Conservation (phyloP, 2,797 vertebrate genomes). For the Gymnocypris eckloni region DNA sequence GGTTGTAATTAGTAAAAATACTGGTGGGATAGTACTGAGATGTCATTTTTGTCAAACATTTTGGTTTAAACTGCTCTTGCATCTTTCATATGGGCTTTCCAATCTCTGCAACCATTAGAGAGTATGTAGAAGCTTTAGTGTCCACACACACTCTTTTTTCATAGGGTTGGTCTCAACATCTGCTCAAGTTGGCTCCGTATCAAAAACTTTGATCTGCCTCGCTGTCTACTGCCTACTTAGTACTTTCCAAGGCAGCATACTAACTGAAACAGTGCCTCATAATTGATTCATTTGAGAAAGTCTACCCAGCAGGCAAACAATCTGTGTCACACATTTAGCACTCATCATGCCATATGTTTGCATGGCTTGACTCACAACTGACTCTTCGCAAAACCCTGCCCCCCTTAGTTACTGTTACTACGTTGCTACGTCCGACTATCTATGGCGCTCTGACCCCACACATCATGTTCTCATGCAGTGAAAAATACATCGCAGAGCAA, state of each 20-base stretch:
- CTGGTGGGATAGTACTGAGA: constrained; percentile 54
- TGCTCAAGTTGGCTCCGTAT: constrained; percentile 8
- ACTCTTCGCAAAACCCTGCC: background rate
- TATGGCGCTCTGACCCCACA: no score
- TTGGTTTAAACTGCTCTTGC: constrained; percentile 43
- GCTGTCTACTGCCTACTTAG: background rate
- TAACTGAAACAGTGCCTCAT: background rate
- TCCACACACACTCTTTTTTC: constrained; percentile 4
- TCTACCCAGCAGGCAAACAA: background rate
- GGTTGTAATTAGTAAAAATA: constrained; percentile 57
- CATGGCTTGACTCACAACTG: background rate
- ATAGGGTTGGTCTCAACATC: constrained; percentile 32
- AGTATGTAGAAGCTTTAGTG: constrained; percentile 8
- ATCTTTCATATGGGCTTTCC: constrained; percentile 58
- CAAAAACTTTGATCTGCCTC: background rate
- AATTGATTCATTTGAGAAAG: background rate
- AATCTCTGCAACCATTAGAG: constrained; percentile 43
- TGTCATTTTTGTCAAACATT: constrained; percentile 54
- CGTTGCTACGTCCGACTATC: no score
- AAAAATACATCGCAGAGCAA: no score
- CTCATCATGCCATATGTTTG: background rate
- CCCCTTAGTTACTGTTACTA: no score
- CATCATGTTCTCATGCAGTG: no score
- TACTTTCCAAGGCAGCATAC: background rate
- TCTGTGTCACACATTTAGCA: background rate